Conservation (phyloP, 2,797 vertebrate species). For the Phoeniculus purpureus region DNA sequence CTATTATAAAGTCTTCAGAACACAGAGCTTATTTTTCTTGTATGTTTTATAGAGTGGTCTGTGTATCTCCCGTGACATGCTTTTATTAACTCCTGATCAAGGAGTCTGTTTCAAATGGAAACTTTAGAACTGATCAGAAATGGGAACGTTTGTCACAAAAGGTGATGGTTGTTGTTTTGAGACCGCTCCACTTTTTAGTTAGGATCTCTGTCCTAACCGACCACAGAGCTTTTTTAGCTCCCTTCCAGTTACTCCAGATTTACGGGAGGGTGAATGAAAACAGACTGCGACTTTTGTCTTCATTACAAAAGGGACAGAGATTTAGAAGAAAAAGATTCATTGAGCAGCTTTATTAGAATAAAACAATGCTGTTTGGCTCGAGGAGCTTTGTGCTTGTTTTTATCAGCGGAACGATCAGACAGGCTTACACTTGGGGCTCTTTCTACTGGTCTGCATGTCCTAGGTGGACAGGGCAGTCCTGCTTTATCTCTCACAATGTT, state of each 20-base stretch:
- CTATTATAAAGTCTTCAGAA: neutral
- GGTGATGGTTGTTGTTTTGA: neutral
- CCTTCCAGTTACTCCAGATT: constrained; percentile 24
- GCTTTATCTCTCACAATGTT: neutral
- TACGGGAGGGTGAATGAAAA: constrained; percentile 17
- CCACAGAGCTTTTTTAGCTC: neutral
- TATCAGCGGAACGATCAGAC: neutral
- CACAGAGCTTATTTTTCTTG: constrained; percentile 6
- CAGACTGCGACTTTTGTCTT: neutral
- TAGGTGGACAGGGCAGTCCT: neutral
- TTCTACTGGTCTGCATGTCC: neutral
- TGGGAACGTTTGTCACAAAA: constrained; percentile 15
- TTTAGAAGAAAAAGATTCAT: neutral
- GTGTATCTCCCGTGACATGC: neutral
- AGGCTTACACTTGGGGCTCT: neutral
- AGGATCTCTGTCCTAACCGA: constrained; percentile 19
- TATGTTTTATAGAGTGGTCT: constrained; percentile 3
- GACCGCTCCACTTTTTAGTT: neutral
- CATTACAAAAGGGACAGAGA: neutral
- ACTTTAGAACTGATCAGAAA: constrained; percentile 17
- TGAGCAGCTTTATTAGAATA: constrained; percentile 3
- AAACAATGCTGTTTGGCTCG: neutral
- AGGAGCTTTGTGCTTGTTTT: neutral
- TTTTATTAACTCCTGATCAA: constrained; percentile 38
- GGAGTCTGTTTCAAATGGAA: constrained; percentile 27